A percentile compares a stretch with the other conserved stretches of the same genome.
These are phyloP conservation scores for Tiliacea citrago DNA, from an alignment of 2,888 invertebrate genomes.

Conservation along the genomic window DNA sequence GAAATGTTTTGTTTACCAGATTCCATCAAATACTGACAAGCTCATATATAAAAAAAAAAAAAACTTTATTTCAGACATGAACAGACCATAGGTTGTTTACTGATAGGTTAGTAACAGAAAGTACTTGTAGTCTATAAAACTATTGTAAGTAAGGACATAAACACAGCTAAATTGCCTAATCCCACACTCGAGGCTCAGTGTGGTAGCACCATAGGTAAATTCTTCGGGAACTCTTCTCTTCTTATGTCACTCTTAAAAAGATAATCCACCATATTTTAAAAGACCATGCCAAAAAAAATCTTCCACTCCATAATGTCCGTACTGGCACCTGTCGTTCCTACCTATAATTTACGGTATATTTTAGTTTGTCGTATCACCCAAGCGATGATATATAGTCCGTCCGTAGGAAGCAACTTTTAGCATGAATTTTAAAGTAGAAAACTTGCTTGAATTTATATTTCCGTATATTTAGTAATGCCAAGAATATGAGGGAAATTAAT, in stretches of 20 bases:
- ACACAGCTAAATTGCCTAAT: too few relatives aligned
- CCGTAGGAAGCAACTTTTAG: slow-evolving; percentile 54
- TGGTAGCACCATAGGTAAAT: too few relatives aligned
- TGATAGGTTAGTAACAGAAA: too few relatives aligned
- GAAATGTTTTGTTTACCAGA: too few relatives aligned
- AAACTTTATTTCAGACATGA: too few relatives aligned
- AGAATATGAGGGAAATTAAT: slow-evolving; percentile 50
- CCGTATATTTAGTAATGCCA: slow-evolving; percentile 50
- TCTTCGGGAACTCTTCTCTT: too few relatives aligned
- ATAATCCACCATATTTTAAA: neutral
- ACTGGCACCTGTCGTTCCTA: slow-evolving; percentile 52
- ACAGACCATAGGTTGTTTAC: too few relatives aligned
- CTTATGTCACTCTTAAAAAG: neutral
- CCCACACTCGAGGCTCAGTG: too few relatives aligned
- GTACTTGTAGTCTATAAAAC: too few relatives aligned
- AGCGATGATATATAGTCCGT: slow-evolving; percentile 62
- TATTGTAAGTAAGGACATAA: too few relatives aligned
- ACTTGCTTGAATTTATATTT: slow-evolving; percentile 61
- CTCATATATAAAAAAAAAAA: too few relatives aligned
- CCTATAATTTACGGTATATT: slow-evolving; percentile 60
- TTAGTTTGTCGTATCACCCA: slow-evolving; percentile 57
- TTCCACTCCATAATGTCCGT: slow-evolving; percentile 19
- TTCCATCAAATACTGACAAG: too few relatives aligned
- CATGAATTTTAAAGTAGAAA: slow-evolving; percentile 63
- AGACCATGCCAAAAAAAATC: slow-evolving; percentile 14